These are phyloP conservation scores for Scaeva pyrastri DNA, from an alignment of 2,888 invertebrate genomes.

Conservation along the genomic window DNA sequence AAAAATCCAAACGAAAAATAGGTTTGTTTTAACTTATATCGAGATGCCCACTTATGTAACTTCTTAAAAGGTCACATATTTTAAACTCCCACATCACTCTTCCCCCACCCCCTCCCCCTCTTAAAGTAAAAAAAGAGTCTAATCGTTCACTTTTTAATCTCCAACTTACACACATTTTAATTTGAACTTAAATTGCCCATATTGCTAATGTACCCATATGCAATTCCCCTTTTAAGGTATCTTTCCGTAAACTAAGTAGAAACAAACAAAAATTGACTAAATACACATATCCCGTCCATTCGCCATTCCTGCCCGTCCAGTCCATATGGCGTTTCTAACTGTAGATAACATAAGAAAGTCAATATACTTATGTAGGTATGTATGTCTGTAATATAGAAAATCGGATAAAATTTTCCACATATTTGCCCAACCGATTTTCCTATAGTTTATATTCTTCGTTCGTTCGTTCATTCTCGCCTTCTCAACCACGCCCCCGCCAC, in stretches of 20 bases:
- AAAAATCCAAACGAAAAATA: background rate
- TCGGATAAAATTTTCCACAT: slow-evolving; percentile 40
- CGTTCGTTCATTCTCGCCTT: too few relatives aligned
- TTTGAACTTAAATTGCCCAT: slow-evolving; percentile 54
- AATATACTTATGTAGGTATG: too few relatives aligned
- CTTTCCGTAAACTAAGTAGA: slow-evolving; percentile 17
- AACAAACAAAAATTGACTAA: background rate
- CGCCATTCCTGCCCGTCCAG: background rate
- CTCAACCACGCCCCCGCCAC: too few relatives aligned
- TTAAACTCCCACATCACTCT: background rate
- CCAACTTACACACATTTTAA: slow-evolving; percentile 64
- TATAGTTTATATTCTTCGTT: background rate
- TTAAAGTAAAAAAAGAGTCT: slow-evolving; percentile 5
- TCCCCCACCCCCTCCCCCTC: background rate
- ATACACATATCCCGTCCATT: background rate
- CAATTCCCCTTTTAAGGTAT: slow-evolving; percentile 52
- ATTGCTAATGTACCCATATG: background rate
- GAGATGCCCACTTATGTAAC: background rate
- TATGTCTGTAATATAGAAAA: slow-evolving; percentile 45
- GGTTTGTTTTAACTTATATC: too few relatives aligned
- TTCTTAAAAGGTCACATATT: background rate
- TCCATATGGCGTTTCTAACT: background rate
- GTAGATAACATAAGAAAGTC: slow-evolving; percentile 28
- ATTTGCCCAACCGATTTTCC: slow-evolving; percentile 17
- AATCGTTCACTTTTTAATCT: slow-evolving; percentile 67